Base-by-base conservation (phyloP, 2,888 invertebrate genomes). In the Itoplectis maculator region DNA sequence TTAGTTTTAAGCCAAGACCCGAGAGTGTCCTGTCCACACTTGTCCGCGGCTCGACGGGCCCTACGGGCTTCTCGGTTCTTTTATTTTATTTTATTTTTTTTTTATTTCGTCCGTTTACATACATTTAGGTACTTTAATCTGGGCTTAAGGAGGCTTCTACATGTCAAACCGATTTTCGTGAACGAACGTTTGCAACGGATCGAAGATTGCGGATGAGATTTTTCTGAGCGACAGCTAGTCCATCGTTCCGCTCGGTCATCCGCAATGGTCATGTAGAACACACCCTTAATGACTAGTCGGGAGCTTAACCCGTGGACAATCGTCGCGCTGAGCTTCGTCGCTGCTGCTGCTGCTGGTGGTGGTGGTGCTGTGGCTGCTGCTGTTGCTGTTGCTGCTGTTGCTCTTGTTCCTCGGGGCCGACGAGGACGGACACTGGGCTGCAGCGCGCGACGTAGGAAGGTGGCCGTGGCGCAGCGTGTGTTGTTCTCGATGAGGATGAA, bases 371-470 rank as follows among this genome's bases (percentile, higher is more conserved):
- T 29, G 2, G 29, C 29, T 29, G 29, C 29, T 29, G 29, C 29
- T 29, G 29, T 5, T 29, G 29, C 29, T 29, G 29, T 5, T 29
- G 5, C 29, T 29, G 29, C 29, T 2, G 29, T 5, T 29, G 3
- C 29, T 29, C 29, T 29, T 29, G 35, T 72, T 69, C 59, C 49
- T 72, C 74, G 68, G 61, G 74, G 45, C 65, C 74, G 70, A 66
- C 72, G 76, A 65, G 72, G 81, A 77, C 72, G 81, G 70, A 68
- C 42, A 72, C 72, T 72, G 76, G 72, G 51, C 42, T 73, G 66
- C 70, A 54, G 59, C 81, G 68, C 29, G 72, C 66, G 81, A 77
- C 37, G 66, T 72, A 81, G 76, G 59, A 66, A 73, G 61, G 45
- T 54, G 18, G 11, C 72, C 61, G 59, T 42, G 11, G 35, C 56